Conservation (phyloP, 2,797 vertebrate species). For the Salmo trutta region DNA sequence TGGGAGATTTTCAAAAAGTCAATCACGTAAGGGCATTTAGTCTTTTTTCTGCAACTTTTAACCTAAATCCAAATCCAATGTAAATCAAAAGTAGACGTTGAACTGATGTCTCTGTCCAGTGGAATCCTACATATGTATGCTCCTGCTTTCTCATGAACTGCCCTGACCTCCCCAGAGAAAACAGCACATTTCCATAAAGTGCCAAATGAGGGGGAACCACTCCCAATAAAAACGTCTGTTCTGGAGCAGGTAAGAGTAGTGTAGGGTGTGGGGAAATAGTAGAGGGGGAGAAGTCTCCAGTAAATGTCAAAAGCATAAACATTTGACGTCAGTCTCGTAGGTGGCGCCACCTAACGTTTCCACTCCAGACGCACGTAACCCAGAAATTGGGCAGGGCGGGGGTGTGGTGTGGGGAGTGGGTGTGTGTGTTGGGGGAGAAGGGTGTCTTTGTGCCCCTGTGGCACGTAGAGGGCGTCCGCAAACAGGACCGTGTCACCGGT, state of each 20-base stretch:
- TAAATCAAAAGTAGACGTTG: no score
- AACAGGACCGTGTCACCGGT: conserved; percentile 62
- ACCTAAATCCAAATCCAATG: no score
- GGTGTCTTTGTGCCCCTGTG: conserved; percentile 55
- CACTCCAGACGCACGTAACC: conserved; percentile 57
- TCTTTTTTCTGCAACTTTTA: no score
- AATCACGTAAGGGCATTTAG: no score
- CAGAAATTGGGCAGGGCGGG: conserved; percentile 48
- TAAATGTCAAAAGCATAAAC: conserved; percentile 61
- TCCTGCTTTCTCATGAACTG: conserved; percentile 67
- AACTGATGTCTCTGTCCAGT: no score
- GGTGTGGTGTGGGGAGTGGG: conserved; percentile 24
- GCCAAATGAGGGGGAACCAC: conserved; percentile 14
- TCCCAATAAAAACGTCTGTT: conserved; percentile 14
- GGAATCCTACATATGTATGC: conserved; percentile 39
- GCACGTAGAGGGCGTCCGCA: conserved; percentile 54
- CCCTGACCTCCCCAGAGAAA: conserved; percentile 52
- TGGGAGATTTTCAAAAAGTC: no score
- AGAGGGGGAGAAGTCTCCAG: conserved; percentile 63
- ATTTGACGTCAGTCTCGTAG: conserved; percentile 59
- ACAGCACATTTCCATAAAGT: conserved; percentile 29
- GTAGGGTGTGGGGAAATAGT: conserved; percentile 38
- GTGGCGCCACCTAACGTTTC: conserved; percentile 71
- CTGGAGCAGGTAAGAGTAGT: conserved; percentile 39
- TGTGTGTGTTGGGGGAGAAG: conserved; percentile 28